phyloP scores from a whole-genome alignment of 2,797 vertebrate genomes.

The Centroberyx gerrardi region DNA sequence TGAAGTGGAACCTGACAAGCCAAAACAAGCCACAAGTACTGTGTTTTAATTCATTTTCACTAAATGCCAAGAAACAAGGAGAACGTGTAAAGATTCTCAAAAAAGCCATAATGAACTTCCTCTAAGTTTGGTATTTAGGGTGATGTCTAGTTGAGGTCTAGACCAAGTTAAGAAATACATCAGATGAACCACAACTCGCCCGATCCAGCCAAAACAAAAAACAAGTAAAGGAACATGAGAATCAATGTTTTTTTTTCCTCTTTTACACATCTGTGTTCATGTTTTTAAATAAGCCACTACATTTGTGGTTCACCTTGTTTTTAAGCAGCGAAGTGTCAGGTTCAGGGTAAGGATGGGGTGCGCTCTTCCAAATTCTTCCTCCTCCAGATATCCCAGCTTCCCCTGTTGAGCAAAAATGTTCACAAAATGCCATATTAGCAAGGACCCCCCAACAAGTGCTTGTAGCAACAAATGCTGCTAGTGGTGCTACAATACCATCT shows the following conservation, averaged over 20 bases:
- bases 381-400: slow-evolving; percentile 87
- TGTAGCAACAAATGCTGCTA: slow-evolving; percentile 66
- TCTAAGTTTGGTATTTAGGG: slow-evolving; percentile 73
- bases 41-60: slow-evolving; percentile 73
- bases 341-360: slow-evolving; percentile 86
- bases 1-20: slow-evolving; percentile 79
- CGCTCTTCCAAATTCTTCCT: slow-evolving; percentile 90
- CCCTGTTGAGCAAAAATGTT: slow-evolving; percentile 93
- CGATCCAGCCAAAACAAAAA: slow-evolving; percentile 54
- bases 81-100: slow-evolving; percentile 70
- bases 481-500: slow-evolving; percentile 24
- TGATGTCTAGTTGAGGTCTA: slow-evolving; percentile 63
- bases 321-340: slow-evolving; percentile 93
- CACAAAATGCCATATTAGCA: slow-evolving; percentile 90
- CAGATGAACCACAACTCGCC: slow-evolving; percentile 81
- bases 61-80: slow-evolving; percentile 81
- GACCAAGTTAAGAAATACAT: slow-evolving; percentile 67
- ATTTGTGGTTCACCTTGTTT: slow-evolving; percentile 99
- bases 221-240: slow-evolving; percentile 65
- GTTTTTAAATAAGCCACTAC: slow-evolving; percentile 94
- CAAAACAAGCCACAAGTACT: slow-evolving; percentile 83
- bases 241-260: slow-evolving; percentile 11
- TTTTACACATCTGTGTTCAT: slow-evolving; percentile 62
- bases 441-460: slow-evolving; percentile 55
- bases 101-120: slow-evolving; percentile 58